Conservation (phyloP, 2,888 invertebrate genomes). For the Maniola hyperantus region DNA sequence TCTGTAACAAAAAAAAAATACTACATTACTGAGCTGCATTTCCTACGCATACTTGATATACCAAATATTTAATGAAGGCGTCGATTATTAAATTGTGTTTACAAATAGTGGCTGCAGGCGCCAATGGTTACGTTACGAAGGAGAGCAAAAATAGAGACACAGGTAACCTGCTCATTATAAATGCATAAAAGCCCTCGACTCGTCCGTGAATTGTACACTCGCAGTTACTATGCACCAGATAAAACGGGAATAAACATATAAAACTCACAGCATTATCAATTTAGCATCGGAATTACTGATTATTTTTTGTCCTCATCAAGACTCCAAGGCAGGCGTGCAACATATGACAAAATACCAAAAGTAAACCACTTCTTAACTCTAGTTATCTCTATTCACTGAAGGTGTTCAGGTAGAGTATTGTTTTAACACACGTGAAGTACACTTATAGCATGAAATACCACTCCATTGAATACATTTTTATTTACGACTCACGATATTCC, state of each 20-base stretch:
- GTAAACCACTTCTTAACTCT: slow-evolving; percentile 55
- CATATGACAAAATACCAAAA: slow-evolving; percentile 76
- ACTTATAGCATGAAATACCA: slow-evolving; percentile 59
- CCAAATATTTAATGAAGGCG: slow-evolving; percentile 19
- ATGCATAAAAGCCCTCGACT: slow-evolving; percentile 43
- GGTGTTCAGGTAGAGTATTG: slow-evolving; percentile 50
- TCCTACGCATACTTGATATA: slow-evolving; percentile 19
- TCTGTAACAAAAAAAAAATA: slow-evolving; percentile 73
- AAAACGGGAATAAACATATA: slow-evolving; percentile 49
- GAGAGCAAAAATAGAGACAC: slow-evolving; percentile 44
- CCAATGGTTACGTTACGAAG: slow-evolving; percentile 39
- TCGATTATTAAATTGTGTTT: slow-evolving; percentile 35
- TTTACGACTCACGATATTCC: slow-evolving; percentile 78
- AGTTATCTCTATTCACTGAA: slow-evolving; percentile 52
- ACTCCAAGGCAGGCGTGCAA: slow-evolving; percentile 81
- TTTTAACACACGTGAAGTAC: slow-evolving; percentile 58
- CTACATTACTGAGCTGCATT: slow-evolving; percentile 30
- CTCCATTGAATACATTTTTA: slow-evolving; percentile 73
- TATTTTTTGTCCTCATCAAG: slow-evolving; percentile 78
- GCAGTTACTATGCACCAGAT: slow-evolving; percentile 38
- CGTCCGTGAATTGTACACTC: slow-evolving; percentile 31
- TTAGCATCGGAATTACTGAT: slow-evolving; percentile 73
- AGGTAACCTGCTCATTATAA: slow-evolving; percentile 61
- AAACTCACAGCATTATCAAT: slow-evolving; percentile 80
- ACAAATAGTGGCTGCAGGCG: slow-evolving; percentile 39